Evolutionary conservation across 2,113 vertebrate genomes (phyloP), one percentile per base, ranked within the genome.

Genomic region (Etheostoma cragini): DNA sequence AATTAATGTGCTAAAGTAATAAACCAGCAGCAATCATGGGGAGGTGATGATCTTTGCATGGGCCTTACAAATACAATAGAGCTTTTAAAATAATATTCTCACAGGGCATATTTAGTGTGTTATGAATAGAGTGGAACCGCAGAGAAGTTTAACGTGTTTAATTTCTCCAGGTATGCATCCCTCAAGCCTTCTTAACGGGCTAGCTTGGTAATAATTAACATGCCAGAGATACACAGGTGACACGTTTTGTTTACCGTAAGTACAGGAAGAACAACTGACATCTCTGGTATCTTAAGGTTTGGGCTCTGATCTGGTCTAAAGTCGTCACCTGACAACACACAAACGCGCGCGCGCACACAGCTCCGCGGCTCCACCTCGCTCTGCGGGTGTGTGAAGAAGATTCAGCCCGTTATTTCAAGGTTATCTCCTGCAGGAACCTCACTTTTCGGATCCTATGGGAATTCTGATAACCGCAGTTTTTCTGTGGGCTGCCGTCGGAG

Each of bases 401-500:
- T 81, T 78, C 80, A 69, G 58, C 5, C 76, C 61, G 72, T 76
- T 78, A 78, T 87, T 86, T 90, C 85, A 93, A 93, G 90, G 90
- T 93, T 90, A 88, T 89, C 85, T 88, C 72, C 84, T 57, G 85
- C 76, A 81, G 84, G 83, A 81, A 24, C 54, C 60, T 56, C 62
- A 47, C 71, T 52, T 24, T 10, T 13, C 60, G 82, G 87, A 81
- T 86, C 86, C 81, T 80, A 94, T 93, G 94, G 90, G 88, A 69
- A 13, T 87, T 65, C 47, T 93, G 75, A 72, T 87, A 54, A 66
- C 81, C 16, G 76, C 86, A 22, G 54, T 91, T 49, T 67, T 88
- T 1, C 73, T 93, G 3, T 88, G 89, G 88, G 90, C 90, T 69
- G 90, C 84, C 0, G 87, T 86, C 84, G 91, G 89, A 88, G 94